phyloP scores from a whole-genome alignment of 2,113 vertebrate species.

The Telmatochromis sp. region DNA sequence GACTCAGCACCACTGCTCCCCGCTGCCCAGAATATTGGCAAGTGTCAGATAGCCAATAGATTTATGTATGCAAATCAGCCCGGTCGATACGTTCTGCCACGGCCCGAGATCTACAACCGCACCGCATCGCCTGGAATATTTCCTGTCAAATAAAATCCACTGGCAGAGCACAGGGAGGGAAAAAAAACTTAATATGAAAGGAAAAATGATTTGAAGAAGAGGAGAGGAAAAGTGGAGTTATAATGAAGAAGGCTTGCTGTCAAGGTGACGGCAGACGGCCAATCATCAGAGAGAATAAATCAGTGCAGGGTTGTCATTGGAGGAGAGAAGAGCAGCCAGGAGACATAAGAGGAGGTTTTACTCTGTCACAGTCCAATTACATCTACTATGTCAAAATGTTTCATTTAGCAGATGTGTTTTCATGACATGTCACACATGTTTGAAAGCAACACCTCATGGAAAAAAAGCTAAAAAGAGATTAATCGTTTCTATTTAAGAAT shows the following conservation, averaged over 20 bases:
- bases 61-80: slow-evolving; percentile 74
- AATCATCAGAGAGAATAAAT: slow-evolving; percentile 41
- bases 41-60: slow-evolving; percentile 75
- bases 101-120: slow-evolving; percentile 52
- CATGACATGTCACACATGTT: background rate
- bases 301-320: slow-evolving; percentile 15
- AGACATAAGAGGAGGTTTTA: background rate
- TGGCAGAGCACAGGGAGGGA: background rate
- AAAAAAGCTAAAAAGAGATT: background rate
- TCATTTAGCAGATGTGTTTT: background rate
- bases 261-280: slow-evolving; percentile 32
- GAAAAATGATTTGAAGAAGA: slow-evolving; percentile 52
- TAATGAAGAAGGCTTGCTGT: slow-evolving; percentile 48
- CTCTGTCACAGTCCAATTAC: background rate
- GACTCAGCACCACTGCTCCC: slow-evolving; percentile 63
- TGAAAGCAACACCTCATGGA: background rate
- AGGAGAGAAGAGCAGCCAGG: background rate
- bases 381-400: background rate
- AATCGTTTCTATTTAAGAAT: background rate
- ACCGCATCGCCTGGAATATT: slow-evolving; percentile 40
- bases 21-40: slow-evolving; percentile 63
- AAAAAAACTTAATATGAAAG: slow-evolving; percentile 55
- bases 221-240: slow-evolving; percentile 40
- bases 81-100: slow-evolving; percentile 59
- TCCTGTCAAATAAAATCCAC: slow-evolving; percentile 59